A percentile compares a stretch with the other conserved stretches of the same genome.
phyloP scores from a whole-genome alignment of 1,140 invertebrate genomes.

The Pseudomyrmex flavicornis region DNA sequence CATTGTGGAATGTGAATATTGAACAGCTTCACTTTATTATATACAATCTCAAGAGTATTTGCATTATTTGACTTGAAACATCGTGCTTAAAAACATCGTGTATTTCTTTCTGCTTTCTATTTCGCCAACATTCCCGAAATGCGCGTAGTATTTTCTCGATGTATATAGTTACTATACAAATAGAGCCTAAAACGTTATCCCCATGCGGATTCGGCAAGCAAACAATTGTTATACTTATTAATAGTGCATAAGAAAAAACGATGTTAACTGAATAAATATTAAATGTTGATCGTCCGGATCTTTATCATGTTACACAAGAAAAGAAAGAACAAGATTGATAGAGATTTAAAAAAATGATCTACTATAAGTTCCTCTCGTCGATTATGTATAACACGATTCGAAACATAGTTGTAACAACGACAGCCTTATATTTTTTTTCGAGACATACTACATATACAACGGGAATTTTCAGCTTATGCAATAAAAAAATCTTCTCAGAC shows the following conservation, averaged over 20 bases:
- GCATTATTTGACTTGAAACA: slow-evolving; percentile 59
- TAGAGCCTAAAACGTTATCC: slow-evolving; percentile 30
- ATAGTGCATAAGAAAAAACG: slow-evolving; percentile 49
- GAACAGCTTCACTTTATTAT: slow-evolving; percentile 47
- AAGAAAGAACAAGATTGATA: slow-evolving; percentile 27
- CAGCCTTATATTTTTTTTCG: neutral
- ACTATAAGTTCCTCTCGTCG: slow-evolving; percentile 2
- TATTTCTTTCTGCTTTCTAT: slow-evolving; percentile 49
- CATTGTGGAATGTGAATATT: slow-evolving; percentile 71
- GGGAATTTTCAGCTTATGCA: neutral
- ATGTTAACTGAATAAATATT: slow-evolving; percentile 71
- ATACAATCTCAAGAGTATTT: slow-evolving; percentile 49
- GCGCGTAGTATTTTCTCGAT: slow-evolving; percentile 59
- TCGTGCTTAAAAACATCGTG: slow-evolving; percentile 19
- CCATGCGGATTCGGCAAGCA: slow-evolving; percentile 44
- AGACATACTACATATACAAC: neutral
- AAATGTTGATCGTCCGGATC: slow-evolving; percentile 70
- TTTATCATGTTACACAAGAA: slow-evolving; percentile 61
- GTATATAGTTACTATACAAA: slow-evolving; percentile 56
- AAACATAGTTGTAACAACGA: slow-evolving; percentile 31
- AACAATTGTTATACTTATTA: slow-evolving; percentile 65
- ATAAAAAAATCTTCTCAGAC: neutral
- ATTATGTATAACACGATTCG: slow-evolving; percentile 21
- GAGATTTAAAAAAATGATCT: neutral
- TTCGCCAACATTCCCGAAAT: slow-evolving; percentile 66